Conservation (phyloP, 37 sponge, comb jelly and placozoan species). For the Spongilla lacustris region DNA sequence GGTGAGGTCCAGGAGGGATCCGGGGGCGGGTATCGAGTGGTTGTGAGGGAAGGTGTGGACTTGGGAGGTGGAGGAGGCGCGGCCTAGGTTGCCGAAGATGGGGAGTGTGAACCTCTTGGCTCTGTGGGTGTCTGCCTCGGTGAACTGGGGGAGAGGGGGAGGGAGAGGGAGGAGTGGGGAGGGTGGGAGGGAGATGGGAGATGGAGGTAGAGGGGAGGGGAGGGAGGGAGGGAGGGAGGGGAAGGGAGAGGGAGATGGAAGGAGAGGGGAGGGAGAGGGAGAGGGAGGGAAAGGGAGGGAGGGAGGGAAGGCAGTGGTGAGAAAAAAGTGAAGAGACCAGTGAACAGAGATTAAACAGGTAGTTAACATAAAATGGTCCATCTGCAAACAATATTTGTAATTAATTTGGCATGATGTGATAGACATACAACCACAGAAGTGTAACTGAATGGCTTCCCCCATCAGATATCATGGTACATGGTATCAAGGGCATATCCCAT, state of each 20-base stretch:
- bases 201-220: neutral
- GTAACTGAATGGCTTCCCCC: no score
- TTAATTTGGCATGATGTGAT: no score
- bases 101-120: constrained; percentile 58
- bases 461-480: neutral
- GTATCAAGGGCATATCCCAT: neutral
- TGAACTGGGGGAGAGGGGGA: constrained; percentile 4
- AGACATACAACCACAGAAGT: no score
- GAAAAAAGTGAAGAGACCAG: neutral
- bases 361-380: no score
- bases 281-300: neutral
- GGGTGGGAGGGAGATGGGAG: neutral
- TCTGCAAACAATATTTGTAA: no score
- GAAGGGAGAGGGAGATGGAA: neutral
- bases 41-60: constrained; percentile 18
- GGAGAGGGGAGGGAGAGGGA: neutral
- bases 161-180: neutral
- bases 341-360: no score
- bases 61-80: constrained; percentile 47
- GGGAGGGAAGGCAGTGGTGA: neutral
- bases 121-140: constrained; percentile 36
- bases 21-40: neutral
- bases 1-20: constrained; percentile 14
- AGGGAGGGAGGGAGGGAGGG: neutral
- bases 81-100: constrained; percentile 57